Percentiles rank a stretch among this genome's conserved stretches.
Evolutionary conservation across 2,113 vertebrate genomes (phyloP).

Genomic region (Solea solea): DNA sequence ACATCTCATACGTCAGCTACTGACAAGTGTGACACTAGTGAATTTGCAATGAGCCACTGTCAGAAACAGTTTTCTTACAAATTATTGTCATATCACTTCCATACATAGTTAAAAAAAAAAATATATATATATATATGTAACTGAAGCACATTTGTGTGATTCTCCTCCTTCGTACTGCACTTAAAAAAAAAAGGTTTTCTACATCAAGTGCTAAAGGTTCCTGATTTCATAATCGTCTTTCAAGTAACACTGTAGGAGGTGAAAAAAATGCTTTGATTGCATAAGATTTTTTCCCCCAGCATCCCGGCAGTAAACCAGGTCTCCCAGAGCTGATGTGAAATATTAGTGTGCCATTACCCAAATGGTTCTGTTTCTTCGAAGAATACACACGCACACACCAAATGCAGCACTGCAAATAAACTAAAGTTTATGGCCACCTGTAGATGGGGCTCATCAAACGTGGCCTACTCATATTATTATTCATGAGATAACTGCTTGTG

Average conservation of each 20-base stretch:
- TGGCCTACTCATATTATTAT: constrained; percentile 69
- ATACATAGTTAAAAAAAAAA: background rate
- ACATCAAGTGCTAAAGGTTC: constrained; percentile 9
- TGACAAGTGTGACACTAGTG: constrained; percentile 12
- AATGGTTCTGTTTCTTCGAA: constrained; percentile 65
- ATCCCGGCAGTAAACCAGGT: constrained; percentile 67
- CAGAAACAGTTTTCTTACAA: background rate
- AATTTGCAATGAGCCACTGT: background rate
- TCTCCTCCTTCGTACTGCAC: background rate
- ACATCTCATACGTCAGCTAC: constrained; percentile 5
- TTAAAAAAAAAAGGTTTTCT: constrained; percentile 34
- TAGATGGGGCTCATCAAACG: constrained; percentile 69
- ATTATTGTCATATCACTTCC: background rate
- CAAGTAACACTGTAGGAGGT: constrained; percentile 56
- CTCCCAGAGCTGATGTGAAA: constrained; percentile 71
- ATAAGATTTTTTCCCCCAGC: constrained; percentile 53
- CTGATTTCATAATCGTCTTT: constrained; percentile 66
- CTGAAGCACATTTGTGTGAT: constrained; percentile 4
- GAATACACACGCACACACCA: constrained; percentile 45
- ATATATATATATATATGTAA: too few species aligned
- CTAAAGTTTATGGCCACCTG: constrained; percentile 61
- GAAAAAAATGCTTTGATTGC: constrained; percentile 77
- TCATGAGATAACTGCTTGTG: constrained; percentile 70
- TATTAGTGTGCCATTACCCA: constrained; percentile 79
- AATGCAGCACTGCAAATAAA: constrained; percentile 60